Evolutionary conservation across 2,113 vertebrate species (phyloP), one percentile per base, ranked within the genome.

Genomic region (Casuarius casuarius): DNA sequence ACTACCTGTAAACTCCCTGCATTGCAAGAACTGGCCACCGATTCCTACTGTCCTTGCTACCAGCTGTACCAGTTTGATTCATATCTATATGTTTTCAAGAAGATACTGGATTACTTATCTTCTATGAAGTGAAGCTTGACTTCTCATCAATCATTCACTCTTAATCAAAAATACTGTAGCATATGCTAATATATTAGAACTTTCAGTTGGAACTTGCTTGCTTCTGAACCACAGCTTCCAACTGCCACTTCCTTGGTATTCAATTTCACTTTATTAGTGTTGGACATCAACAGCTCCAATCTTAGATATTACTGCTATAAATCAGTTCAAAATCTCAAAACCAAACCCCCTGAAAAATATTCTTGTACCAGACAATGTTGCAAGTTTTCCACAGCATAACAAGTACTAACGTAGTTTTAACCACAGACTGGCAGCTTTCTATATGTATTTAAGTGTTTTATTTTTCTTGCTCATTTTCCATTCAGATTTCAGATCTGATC

Each of bases 161-260:
- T 31, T 46, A n/a, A 71, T 4, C 49, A 81, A 84, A 92, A 95
- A n/a, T 38, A 87, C 12, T 48, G 48, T 51, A 94, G 42, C 42
- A 38, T 3, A 40, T 5, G 42, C 1, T 2, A 4, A 6, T 14
- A 5, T 11, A 29, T 38, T 29, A 31, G 0, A 90, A 42, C 18
- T 87, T 89, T 33, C 73, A 67, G 46, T 2, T 63, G 31, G 71
- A 94, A 67, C 23, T 42, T 62, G 21, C 18, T 81, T 61, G 46
- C 68, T 84, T 77, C 51, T 48, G n/a, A 92, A 61, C 31, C 19
- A 66, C 26, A 56, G 31, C n/a, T 54, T 74, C 35, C 12, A 92
- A 82, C 12, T 13, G 68, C 25, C 51, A 7, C 10, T 48, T 85
- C 28, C 62, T 48, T 23, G 31, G 33, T 29, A 48, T 0, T 28